Conservation (phyloP, 2,797 vertebrate genomes). For the Anguilla anguilla region DNA sequence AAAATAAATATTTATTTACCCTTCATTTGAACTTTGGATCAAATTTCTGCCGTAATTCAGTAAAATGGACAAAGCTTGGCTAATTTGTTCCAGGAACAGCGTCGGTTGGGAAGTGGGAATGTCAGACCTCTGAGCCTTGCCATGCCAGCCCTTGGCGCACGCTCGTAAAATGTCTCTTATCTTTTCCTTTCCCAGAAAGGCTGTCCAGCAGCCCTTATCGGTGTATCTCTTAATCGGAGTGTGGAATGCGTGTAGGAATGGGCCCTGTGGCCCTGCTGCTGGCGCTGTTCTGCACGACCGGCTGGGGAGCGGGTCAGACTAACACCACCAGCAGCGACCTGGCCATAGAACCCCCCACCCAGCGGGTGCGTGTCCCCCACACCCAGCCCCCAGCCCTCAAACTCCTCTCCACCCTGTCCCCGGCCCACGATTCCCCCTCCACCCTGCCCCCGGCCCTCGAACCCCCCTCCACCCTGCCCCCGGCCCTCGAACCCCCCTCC, state of each 20-base stretch:
- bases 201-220: constrained; percentile 48
- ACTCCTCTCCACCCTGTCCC: not conserved
- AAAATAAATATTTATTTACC: constrained; percentile 6
- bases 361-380: constrained; percentile 8
- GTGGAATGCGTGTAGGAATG: constrained; percentile 71
- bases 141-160: constrained; percentile 4
- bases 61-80: not conserved
- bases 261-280: constrained; percentile 70
- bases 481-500: too few species aligned
- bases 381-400: too few species aligned
- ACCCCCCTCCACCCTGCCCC: not conserved
- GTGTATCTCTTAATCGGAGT: constrained; percentile 60
- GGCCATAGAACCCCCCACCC: constrained; percentile 23
- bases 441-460: not conserved
- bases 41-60: not conserved
- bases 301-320: constrained; percentile 73
- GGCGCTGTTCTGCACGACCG: constrained; percentile 71
- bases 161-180: not conserved
- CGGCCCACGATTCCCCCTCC: not conserved
- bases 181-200: constrained; percentile 36
- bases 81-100: not conserved
- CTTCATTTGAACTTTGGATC: not conserved
- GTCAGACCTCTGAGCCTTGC: not conserved
- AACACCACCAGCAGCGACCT: constrained; percentile 67
- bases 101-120: not conserved